These are phyloP conservation scores for Mormoops blainvillei DNA, from an alignment of 2,113 vertebrate genomes.

Conservation along the genomic window DNA sequence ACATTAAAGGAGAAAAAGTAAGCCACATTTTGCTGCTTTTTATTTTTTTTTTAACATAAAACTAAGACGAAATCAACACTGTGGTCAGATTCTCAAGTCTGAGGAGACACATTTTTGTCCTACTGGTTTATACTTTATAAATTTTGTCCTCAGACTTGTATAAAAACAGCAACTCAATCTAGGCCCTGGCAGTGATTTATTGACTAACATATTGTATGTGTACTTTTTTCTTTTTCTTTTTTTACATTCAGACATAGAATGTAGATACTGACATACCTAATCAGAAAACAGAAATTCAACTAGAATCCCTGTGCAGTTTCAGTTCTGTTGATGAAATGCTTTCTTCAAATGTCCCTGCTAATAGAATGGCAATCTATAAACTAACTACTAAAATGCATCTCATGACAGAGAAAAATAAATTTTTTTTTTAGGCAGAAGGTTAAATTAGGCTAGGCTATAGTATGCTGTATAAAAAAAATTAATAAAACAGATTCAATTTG, in stretches of 20 bases:
- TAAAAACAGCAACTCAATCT: conserved; percentile 73
- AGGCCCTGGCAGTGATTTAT: conserved; percentile 86
- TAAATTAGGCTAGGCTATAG: background rate
- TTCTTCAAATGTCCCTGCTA: background rate
- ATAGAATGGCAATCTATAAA: background rate
- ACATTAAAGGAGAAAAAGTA: background rate
- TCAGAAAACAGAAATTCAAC: conserved; percentile 55
- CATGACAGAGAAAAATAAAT: conserved; percentile 27
- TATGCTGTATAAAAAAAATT: background rate
- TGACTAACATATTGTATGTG: conserved; percentile 82
- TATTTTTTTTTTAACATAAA: background rate
- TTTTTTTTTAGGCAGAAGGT: background rate
- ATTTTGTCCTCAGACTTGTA: conserved; percentile 43
- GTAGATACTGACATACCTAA: conserved; percentile 52
- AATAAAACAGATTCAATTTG: background rate
- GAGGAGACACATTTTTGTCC: conserved; percentile 48
- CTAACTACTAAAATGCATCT: conserved; percentile 50
- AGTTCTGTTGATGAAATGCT: conserved; percentile 18
- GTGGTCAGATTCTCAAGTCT: conserved; percentile 35
- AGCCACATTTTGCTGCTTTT: conserved; percentile 37
- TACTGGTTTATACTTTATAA: conserved; percentile 46
- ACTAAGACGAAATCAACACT: background rate
- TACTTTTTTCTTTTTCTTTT: conserved; percentile 79
- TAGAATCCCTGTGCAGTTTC: background rate
- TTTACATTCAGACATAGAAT: conserved; percentile 80